phyloP scores from a whole-genome alignment of 2,888 invertebrate species.

The Sericinus montela region DNA sequence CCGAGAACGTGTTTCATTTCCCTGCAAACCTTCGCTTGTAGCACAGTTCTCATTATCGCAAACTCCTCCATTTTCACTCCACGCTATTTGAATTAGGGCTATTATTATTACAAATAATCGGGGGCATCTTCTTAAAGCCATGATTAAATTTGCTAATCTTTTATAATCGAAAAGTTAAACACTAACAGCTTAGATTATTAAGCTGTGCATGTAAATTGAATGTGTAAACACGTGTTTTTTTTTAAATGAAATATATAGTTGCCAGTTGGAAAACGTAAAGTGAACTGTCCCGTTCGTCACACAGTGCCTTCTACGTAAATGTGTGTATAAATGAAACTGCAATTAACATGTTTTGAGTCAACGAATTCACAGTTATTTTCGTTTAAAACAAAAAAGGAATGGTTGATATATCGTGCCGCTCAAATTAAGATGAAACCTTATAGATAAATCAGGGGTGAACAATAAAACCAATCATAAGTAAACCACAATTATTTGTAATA shows the following conservation, averaged over 20 bases:
- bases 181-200: conserved; percentile 11
- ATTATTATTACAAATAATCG: conserved; percentile 25
- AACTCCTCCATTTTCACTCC: conserved; percentile 34
- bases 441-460: background rate
- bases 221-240: conserved; percentile 15
- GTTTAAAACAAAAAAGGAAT: conserved; percentile 45
- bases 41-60: conserved; percentile 36
- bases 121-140: conserved; percentile 18
- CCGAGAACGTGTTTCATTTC: conserved; percentile 38
- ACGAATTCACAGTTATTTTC: conserved; percentile 59
- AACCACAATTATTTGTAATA: too few relatives aligned
- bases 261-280: conserved; percentile 42
- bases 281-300: conserved; percentile 45
- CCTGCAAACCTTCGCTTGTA: conserved; percentile 31
- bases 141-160: conserved; percentile 23
- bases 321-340: conserved; percentile 53
- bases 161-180: conserved; percentile 18
- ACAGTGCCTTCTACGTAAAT: conserved; percentile 37
- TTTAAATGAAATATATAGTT: conserved; percentile 36
- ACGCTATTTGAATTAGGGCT: conserved; percentile 33
- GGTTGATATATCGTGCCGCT: conserved; percentile 21
- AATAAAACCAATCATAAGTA: background rate
- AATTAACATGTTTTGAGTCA: conserved; percentile 66
- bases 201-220: conserved; percentile 22
- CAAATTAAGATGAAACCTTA: conserved; percentile 13